Evolutionary conservation across 2,888 invertebrate species (phyloP).

Genomic region (Andrena marginata): DNA sequence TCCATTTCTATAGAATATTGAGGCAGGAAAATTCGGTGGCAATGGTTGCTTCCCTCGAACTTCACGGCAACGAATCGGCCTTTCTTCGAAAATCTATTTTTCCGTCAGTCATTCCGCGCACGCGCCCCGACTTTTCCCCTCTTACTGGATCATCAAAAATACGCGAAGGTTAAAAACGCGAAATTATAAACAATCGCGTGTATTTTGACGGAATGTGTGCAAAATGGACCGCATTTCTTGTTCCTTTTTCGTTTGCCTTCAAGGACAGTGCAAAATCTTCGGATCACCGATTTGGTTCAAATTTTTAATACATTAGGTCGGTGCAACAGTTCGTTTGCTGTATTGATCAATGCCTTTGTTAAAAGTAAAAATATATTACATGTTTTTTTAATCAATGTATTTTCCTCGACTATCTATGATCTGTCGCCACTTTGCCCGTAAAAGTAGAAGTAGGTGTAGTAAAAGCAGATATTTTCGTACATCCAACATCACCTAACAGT

Average conservation of each 20-base stretch:
- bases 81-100: constrained; percentile 57
- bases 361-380: no score
- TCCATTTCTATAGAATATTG: no score
- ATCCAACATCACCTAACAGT: no score
- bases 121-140: neutral
- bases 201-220: neutral
- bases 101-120: constrained; percentile 2
- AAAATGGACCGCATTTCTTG: neutral
- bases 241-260: neutral
- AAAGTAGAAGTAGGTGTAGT: no score
- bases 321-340: no score
- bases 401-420: no score
- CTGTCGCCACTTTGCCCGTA: no score
- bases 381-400: no score
- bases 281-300: no score
- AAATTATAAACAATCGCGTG: constrained; percentile 15
- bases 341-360: no score
- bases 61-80: constrained; percentile 3
- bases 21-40: neutral
- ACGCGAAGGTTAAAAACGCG: constrained; percentile 39
- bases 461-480: no score
- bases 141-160: constrained; percentile 24
- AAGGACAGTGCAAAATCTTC: neutral
- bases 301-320: no score
- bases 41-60: neutral